phyloP scores from a whole-genome alignment of 2,888 invertebrate species.

The Epirrita christyi region DNA sequence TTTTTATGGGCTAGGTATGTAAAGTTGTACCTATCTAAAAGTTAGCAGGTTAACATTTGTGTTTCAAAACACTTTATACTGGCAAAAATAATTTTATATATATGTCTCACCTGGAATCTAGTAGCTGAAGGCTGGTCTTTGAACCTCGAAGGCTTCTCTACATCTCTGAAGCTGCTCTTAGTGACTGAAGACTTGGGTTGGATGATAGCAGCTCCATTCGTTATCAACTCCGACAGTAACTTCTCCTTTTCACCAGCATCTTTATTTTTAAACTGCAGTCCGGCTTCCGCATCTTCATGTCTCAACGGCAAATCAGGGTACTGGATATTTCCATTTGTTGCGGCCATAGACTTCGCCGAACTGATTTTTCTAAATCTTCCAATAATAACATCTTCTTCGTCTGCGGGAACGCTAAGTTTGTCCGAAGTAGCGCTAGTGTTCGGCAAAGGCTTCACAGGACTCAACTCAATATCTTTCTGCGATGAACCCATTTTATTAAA shows the following conservation, averaged over 20 bases:
- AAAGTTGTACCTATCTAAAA: too few relatives aligned
- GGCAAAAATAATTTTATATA: neutral
- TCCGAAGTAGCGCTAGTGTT: constrained; percentile 49
- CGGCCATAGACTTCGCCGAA: constrained; percentile 82
- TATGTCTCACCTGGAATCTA: constrained; percentile 82
- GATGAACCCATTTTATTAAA: constrained; percentile 59
- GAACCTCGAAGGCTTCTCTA: constrained; percentile 86
- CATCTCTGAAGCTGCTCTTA: constrained; percentile 86
- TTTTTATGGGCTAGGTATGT: too few relatives aligned
- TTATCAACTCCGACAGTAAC: constrained; percentile 53
- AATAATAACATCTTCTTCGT: constrained; percentile 80
- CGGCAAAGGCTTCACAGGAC: constrained; percentile 62
- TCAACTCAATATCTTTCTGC: constrained; percentile 76
- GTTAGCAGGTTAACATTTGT: too few relatives aligned
- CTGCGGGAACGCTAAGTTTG: constrained; percentile 56
- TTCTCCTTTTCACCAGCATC: constrained; percentile 64
- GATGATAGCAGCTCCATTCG: constrained; percentile 49
- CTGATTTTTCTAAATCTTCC: constrained; percentile 81
- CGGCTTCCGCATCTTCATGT: constrained; percentile 67
- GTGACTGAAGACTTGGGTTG: constrained; percentile 65
- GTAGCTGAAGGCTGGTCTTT: constrained; percentile 86
- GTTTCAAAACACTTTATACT: neutral
- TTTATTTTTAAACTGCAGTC: constrained; percentile 66
- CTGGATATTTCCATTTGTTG: constrained; percentile 79
- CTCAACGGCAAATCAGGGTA: constrained; percentile 66